A percentile compares a stretch with the other conserved stretches of the same genome.
Evolutionary conservation across 2,888 invertebrate species (phyloP).

Genomic region (Drosophila mettleri): DNA sequence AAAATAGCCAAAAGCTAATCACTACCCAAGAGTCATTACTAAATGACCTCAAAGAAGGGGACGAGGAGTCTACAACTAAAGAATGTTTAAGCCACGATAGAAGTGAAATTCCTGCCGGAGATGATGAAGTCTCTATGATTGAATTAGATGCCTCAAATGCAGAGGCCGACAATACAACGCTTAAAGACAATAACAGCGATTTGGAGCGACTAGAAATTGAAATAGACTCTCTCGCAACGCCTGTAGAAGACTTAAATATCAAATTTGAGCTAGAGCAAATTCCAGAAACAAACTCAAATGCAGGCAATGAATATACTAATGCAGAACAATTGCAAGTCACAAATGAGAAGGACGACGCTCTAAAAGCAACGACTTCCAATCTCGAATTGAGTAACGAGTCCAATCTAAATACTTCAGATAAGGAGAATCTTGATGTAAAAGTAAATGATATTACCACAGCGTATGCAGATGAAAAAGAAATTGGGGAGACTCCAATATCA

Average conservation of each 20-base stretch:
- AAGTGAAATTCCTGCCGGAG: neutral
- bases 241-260: neutral
- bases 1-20: neutral
- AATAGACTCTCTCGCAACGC: neutral
- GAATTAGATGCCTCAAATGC: conserved; percentile 13
- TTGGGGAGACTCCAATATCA: neutral
- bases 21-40: neutral
- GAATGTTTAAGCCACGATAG: neutral
- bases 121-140: conserved; percentile 7
- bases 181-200: neutral
- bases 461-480: neutral
- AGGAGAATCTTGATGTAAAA: neutral
- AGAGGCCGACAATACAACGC: neutral
- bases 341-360: neutral
- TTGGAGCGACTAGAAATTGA: neutral
- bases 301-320: neutral
- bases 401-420: neutral
- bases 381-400: neutral
- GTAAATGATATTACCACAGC: neutral
- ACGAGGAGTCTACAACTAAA: neutral
- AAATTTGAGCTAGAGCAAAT: neutral
- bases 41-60: neutral
- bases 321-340: neutral
- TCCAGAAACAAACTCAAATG: neutral
- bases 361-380: neutral